Conservation (phyloP, 2,797 vertebrate genomes). For the Labroides dimidiatus region DNA sequence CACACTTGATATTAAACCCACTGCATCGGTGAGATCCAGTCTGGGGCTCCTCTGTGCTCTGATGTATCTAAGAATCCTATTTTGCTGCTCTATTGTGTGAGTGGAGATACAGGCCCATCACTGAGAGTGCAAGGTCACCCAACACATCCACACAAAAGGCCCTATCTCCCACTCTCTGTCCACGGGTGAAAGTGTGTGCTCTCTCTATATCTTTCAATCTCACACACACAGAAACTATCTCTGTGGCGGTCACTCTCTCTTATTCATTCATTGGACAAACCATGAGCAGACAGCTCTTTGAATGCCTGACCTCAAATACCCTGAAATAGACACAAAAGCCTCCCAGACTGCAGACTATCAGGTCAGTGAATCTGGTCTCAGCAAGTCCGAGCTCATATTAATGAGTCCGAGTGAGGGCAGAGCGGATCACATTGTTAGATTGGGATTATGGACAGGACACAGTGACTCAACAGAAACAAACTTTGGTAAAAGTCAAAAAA, state of each 20-base stretch:
- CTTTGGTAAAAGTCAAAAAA: no score
- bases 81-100: slow-evolving; percentile 74
- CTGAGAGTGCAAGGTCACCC: slow-evolving; percentile 76
- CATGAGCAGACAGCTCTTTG: slow-evolving; percentile 71
- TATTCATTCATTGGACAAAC: slow-evolving; percentile 68
- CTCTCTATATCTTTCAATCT: slow-evolving; percentile 33
- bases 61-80: slow-evolving; percentile 79
- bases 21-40: slow-evolving; percentile 67
- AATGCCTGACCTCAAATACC: slow-evolving; percentile 72
- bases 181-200: slow-evolving; percentile 43
- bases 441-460: no score
- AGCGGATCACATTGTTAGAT: no score
- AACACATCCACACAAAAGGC: slow-evolving; percentile 76
- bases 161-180: slow-evolving; percentile 69
- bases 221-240: slow-evolving; percentile 30
- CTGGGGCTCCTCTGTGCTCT: slow-evolving; percentile 60
- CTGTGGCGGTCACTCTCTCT: slow-evolving; percentile 51
- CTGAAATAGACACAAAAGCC: slow-evolving; percentile 73
- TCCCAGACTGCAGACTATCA: slow-evolving; percentile 69
- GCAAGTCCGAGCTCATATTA: no score
- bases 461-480: no score
- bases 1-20: slow-evolving; percentile 39
- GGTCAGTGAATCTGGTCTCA: no score
- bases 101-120: slow-evolving; percentile 76
- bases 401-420: no score